Base-by-base conservation (phyloP, 2,113 vertebrate species). In the Pipra filicauda region DNA sequence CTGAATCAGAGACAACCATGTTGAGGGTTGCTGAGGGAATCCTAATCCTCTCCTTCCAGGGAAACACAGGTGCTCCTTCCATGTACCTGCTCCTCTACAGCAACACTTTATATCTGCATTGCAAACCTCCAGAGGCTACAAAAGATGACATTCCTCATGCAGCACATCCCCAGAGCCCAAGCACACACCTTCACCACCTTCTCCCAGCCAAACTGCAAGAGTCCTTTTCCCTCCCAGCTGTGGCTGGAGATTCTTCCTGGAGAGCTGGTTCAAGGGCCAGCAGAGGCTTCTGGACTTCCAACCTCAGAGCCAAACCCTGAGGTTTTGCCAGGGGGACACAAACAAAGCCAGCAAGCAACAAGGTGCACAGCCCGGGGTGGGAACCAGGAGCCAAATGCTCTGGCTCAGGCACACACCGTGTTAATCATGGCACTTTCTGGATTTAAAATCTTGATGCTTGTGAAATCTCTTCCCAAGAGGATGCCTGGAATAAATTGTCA, bases 401-500 rank as follows among this genome's bases (percentile, higher is more conserved):
- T 15, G 51, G 20, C 59, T 88, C 5, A 7, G 35, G 31, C 78
- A 88, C 49, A 46, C 46, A 10, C 24, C 2, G 0, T 39, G 82
- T 39, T 61, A 78, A 64, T 44, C 43, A 1, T 3, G 65, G 82
- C 54, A 77, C 70, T 41, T 62, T 44, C 89, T 43, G 74, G 93
- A 41, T 93, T 89, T 75, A 65, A 90, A 88, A 94, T 86, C 88
- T 86, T 59, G 52, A 46, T 77, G 90, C 92, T 88, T 59, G 41
- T 57, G 79, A 97, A 95, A 95, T 88, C 85, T 90, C 79, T 71
- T 77, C 91, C 93, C 95, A 71, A 73, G 94, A 96, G 89, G 95
- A 96, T 3, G 93, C 88, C 82, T 90, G 90, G 93, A 97, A 96
- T 96, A 95, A 96, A 97, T 91, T 97, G 95, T 95, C 96, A 95